These are phyloP conservation scores for Carassius gibelio DNA, from an alignment of 2,113 vertebrate species.

Conservation along the genomic window DNA sequence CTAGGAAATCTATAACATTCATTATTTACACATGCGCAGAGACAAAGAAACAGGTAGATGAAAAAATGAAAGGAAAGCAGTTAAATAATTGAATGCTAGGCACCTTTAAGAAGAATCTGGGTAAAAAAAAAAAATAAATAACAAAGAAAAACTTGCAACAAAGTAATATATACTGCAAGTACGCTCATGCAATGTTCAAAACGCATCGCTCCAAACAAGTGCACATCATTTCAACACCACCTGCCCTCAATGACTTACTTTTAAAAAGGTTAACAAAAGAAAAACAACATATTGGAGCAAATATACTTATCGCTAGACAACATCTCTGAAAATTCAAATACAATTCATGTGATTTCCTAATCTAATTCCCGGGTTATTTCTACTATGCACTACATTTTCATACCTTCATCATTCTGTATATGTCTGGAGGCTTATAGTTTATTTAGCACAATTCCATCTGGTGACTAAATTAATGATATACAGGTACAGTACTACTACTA, in stretches of 20 bases:
- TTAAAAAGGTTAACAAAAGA: constrained; percentile 12
- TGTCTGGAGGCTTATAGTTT: not conserved
- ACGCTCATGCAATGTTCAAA: constrained; percentile 59
- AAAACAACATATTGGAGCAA: constrained; percentile 1
- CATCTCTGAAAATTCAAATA: not conserved
- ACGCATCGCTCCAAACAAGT: constrained; percentile 46
- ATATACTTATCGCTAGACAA: not conserved
- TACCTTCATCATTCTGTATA: not conserved
- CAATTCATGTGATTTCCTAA: not conserved
- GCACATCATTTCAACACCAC: constrained; percentile 26
- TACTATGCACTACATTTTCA: not conserved
- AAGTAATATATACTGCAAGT: constrained; percentile 61
- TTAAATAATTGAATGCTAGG: constrained; percentile 73
- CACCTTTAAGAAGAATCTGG: constrained; percentile 46
- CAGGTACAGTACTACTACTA: too few relatives aligned
- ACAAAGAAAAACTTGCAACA: constrained; percentile 67
- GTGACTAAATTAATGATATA: too few relatives aligned
- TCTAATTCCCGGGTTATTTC: not conserved
- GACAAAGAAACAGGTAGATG: constrained; percentile 70
- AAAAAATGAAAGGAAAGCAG: constrained; percentile 66
- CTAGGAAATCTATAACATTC: constrained; percentile 70
- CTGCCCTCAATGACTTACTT: not conserved
- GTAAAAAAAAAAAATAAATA: constrained; percentile 62
- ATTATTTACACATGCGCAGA: constrained; percentile 74
- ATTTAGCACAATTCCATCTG: not conserved